Percentiles rank a stretch among this genome's conserved stretches.
Conservation (phyloP, 64 coral and sea anemone genomes). For the Orbicella faveolata region DNA sequence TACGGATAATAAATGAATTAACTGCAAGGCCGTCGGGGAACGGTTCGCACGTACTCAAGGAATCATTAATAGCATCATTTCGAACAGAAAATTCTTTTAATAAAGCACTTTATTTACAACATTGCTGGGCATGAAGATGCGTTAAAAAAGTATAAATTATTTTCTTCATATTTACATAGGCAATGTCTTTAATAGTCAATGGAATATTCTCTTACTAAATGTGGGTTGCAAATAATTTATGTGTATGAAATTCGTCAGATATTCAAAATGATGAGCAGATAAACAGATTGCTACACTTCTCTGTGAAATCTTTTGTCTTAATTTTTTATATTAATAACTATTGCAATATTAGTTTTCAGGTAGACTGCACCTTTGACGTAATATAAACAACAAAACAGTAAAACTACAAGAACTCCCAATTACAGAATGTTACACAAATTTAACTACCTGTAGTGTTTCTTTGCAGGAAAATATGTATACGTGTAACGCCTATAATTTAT, state of each 20-base stretch:
- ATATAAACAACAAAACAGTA: too few species aligned
- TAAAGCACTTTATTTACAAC: slow-evolving; percentile 39
- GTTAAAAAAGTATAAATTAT: slow-evolving; percentile 43
- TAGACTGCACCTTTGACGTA: too few species aligned
- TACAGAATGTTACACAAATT: neutral
- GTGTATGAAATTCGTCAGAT: slow-evolving; percentile 14
- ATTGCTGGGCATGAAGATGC: neutral
- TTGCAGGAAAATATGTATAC: neutral
- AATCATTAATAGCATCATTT: neutral
- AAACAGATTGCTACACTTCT: neutral
- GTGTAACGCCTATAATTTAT: neutral
- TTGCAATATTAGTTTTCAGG: too few species aligned
- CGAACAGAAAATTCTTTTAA: neutral
- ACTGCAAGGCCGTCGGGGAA: too few species aligned
- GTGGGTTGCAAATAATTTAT: slow-evolving; percentile 19
- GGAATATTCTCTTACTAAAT: neutral
- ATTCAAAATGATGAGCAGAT: neutral
- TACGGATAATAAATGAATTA: too few species aligned
- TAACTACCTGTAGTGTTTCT: neutral
- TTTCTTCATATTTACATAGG: neutral
- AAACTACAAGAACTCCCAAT: too few species aligned
- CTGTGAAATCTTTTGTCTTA: neutral
- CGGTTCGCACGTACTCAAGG: neutral
- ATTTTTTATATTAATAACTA: neutral
- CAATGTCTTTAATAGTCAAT: neutral